phyloP scores from a whole-genome alignment of 2,888 invertebrate genomes.

The Anticlea derivata region DNA sequence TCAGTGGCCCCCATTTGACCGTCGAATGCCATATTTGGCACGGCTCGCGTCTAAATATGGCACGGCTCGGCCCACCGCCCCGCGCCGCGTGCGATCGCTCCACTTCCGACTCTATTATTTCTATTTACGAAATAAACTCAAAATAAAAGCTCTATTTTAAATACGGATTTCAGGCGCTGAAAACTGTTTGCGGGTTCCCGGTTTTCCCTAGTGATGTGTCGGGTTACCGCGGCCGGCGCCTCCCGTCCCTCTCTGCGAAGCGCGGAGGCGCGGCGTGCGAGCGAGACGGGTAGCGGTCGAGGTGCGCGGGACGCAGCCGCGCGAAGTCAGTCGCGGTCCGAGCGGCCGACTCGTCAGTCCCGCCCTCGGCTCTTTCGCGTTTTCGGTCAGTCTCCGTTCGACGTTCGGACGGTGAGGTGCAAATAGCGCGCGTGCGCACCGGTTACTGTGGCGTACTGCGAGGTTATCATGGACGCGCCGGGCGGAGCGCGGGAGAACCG shows the following conservation, averaged over 20 bases:
- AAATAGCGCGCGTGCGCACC: constrained; percentile 78
- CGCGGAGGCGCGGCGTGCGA: constrained; percentile 42
- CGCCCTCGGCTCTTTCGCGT: constrained; percentile 80
- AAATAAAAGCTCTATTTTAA: constrained; percentile 83
- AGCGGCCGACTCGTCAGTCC: constrained; percentile 84
- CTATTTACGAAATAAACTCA: constrained; percentile 83
- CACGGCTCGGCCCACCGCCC: constrained; percentile 86
- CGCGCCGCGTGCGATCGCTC: constrained; percentile 60
- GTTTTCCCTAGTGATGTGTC: constrained; percentile 81
- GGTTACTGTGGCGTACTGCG: constrained; percentile 85
- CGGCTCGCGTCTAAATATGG: constrained; percentile 92
- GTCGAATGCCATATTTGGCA: constrained; percentile 92
- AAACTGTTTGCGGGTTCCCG: constrained; percentile 76
- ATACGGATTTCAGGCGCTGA: constrained; percentile 80
- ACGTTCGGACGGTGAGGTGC: constrained; percentile 80
- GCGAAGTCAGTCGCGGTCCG: constrained; percentile 84
- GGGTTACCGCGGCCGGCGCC: constrained; percentile 66
- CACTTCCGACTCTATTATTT: constrained; percentile 83
- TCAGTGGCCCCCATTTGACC: constrained; percentile 91
- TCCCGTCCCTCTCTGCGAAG: constrained; percentile 61
- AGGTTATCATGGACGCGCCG: constrained; percentile 92
- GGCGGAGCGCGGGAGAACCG: constrained; percentile 95
- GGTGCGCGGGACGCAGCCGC: constrained; percentile 70
- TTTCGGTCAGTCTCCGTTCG: constrained; percentile 83
- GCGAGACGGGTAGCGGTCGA: constrained; percentile 74